Conservation (phyloP, 2,113 vertebrate species). For the Leuciscus idus region DNA sequence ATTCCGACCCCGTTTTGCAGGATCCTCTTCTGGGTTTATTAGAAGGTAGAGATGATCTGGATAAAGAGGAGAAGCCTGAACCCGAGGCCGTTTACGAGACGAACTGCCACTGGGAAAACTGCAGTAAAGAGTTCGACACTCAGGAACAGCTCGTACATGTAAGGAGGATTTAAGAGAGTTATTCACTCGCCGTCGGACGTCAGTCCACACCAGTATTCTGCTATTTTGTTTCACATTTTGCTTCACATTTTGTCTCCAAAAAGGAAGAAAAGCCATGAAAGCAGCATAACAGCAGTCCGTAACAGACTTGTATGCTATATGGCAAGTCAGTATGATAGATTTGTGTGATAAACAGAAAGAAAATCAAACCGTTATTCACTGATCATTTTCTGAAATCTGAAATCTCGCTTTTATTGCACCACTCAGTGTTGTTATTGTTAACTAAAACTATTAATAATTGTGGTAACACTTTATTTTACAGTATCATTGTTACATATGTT, state of each 20-base stretch:
- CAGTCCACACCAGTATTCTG: not conserved
- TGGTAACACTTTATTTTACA: no score
- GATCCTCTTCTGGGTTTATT: conserved; percentile 89
- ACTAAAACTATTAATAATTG: no score
- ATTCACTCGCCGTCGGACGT: not conserved
- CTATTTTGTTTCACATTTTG: not conserved
- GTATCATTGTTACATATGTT: no score
- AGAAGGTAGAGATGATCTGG: conserved; percentile 89
- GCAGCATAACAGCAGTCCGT: not conserved
- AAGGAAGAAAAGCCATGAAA: not conserved
- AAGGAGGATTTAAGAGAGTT: conserved; percentile 59
- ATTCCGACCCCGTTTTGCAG: conserved; percentile 64
- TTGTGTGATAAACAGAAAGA: not conserved
- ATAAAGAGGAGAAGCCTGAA: conserved; percentile 93
- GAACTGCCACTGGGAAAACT: conserved; percentile 95
- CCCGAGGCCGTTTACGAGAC: conserved; percentile 92
- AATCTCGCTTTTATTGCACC: no score
- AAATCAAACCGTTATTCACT: not conserved
- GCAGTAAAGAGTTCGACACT: conserved; percentile 93
- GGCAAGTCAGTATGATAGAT: not conserved
- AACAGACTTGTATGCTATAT: not conserved
- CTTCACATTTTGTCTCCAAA: not conserved
- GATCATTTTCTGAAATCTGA: no score
- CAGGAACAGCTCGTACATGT: conserved; percentile 97
- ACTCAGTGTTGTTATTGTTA: no score